A percentile compares a stretch with the other conserved stretches of the same genome.
These are phyloP conservation scores for Polydrusus cervinus DNA, from an alignment of 2,888 invertebrate species.

Conservation along the genomic window DNA sequence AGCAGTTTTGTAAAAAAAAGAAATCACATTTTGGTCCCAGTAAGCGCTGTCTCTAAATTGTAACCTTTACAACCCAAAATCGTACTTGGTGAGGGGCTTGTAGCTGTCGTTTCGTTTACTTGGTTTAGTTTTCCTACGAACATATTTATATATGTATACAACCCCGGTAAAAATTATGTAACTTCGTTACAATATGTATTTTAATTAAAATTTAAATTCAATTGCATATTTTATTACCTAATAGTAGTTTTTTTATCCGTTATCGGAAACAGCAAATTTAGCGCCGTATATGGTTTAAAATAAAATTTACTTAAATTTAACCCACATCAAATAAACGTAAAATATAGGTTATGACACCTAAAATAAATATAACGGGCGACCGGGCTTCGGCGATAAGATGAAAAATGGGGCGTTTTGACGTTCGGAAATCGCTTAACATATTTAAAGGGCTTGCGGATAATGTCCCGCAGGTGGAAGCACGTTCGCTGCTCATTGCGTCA, in stretches of 20 bases:
- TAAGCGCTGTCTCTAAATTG: too few relatives aligned
- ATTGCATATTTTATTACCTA: too few relatives aligned
- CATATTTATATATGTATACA: too few relatives aligned
- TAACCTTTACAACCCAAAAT: too few relatives aligned
- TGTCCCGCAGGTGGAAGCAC: slow-evolving; percentile 56
- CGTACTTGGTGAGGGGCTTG: too few relatives aligned
- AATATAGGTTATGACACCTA: slow-evolving; percentile 39
- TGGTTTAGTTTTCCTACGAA: too few relatives aligned
- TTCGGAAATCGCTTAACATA: slow-evolving; percentile 55
- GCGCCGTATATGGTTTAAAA: neutral
- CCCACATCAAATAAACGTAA: slow-evolving; percentile 34
- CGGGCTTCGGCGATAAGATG: slow-evolving; percentile 48
- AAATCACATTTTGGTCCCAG: too few relatives aligned
- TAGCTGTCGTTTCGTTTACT: too few relatives aligned
- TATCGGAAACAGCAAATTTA: slow-evolving; percentile 2
- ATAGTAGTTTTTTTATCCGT: neutral
- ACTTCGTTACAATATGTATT: too few relatives aligned
- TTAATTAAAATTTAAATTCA: too few relatives aligned
- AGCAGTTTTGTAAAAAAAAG: too few relatives aligned
- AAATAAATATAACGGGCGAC: slow-evolving; percentile 40
- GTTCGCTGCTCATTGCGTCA: slow-evolving; percentile 62
- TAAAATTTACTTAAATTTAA: slow-evolving; percentile 20
- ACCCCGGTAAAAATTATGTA: too few relatives aligned
- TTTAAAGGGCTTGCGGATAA: slow-evolving; percentile 49
- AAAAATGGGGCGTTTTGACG: slow-evolving; percentile 46